phyloP scores from a whole-genome alignment of 2,888 invertebrate species.

The Eulithis testata region DNA sequence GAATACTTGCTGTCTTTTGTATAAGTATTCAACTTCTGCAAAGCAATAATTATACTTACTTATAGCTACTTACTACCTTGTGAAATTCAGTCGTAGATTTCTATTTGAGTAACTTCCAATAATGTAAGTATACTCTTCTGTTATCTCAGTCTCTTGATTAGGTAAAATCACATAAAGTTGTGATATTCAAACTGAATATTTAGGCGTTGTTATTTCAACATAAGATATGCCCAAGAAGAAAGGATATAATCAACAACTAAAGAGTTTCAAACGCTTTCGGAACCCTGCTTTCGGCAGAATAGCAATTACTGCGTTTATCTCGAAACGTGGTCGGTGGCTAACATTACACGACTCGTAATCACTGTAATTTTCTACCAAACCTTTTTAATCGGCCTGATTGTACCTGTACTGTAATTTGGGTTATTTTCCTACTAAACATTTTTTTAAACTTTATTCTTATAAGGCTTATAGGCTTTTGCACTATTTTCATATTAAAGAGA shows the following conservation, averaged over 20 bases:
- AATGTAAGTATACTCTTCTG: too few species aligned
- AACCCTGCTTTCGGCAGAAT: conserved; percentile 26
- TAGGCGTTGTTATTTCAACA: background rate
- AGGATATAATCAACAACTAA: conserved; percentile 19
- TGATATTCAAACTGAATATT: too few species aligned
- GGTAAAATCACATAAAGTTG: too few species aligned
- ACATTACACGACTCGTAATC: conserved; percentile 31
- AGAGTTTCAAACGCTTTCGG: conserved; percentile 32
- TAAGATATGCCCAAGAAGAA: background rate
- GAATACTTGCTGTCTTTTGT: too few species aligned
- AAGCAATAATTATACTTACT: too few species aligned
- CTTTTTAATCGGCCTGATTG: conserved; percentile 27
- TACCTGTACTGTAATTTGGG: conserved; percentile 28
- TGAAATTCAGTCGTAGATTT: too few species aligned
- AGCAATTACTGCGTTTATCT: conserved; percentile 32
- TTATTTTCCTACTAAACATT: conserved; percentile 9
- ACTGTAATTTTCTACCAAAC: conserved; percentile 35
- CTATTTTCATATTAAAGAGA: too few species aligned
- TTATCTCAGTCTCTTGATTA: too few species aligned
- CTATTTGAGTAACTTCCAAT: too few species aligned
- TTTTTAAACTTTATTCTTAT: conserved; percentile 18
- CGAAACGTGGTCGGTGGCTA: conserved; percentile 32
- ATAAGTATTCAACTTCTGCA: too few species aligned
- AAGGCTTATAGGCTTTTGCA: conserved; percentile 4
- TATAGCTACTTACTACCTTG: too few species aligned